Evolutionary conservation across 1,140 invertebrate species (phyloP).

Genomic region (Drosophila virilis): DNA sequence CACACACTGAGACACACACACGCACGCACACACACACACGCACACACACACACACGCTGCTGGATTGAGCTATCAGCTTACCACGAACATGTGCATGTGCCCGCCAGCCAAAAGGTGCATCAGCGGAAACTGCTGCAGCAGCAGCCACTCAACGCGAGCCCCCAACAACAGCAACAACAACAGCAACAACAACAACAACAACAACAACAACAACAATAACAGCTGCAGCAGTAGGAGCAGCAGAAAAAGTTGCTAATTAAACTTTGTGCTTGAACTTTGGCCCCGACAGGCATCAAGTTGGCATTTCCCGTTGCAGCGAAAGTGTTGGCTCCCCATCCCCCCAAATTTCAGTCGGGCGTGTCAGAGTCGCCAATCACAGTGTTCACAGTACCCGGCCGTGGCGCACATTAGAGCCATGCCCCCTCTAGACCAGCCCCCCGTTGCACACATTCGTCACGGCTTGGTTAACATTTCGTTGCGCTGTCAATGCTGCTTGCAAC

Average conservation of each 20-base stretch:
- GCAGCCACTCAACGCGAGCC: conserved; percentile 60
- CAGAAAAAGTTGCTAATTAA: conserved; percentile 79
- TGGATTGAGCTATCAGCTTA: conserved; percentile 60
- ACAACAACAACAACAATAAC: conserved; percentile 16
- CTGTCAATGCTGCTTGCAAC: conserved; percentile 72
- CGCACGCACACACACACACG: background rate
- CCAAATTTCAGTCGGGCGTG: conserved; percentile 31
- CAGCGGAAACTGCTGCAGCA: conserved; percentile 67
- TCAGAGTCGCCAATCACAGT: conserved; percentile 26
- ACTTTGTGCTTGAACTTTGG: conserved; percentile 75
- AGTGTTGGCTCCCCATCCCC: conserved; percentile 57
- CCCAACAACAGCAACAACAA: conserved; percentile 23
- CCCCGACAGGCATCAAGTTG: conserved; percentile 21
- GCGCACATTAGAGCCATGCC: too few relatives aligned
- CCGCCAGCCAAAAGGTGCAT: conserved; percentile 71
- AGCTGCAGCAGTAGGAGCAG: conserved; percentile 31
- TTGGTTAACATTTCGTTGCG: conserved; percentile 79
- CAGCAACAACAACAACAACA: background rate
- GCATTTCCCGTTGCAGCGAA: conserved; percentile 55
- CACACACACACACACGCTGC: conserved; percentile 6
- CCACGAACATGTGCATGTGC: conserved; percentile 66
- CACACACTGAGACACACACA: conserved; percentile 36
- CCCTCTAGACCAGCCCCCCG: background rate
- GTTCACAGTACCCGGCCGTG: background rate
- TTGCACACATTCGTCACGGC: conserved; percentile 68